Conservation (phyloP, 2,888 invertebrate species). For the Pseudoips prasinana region DNA sequence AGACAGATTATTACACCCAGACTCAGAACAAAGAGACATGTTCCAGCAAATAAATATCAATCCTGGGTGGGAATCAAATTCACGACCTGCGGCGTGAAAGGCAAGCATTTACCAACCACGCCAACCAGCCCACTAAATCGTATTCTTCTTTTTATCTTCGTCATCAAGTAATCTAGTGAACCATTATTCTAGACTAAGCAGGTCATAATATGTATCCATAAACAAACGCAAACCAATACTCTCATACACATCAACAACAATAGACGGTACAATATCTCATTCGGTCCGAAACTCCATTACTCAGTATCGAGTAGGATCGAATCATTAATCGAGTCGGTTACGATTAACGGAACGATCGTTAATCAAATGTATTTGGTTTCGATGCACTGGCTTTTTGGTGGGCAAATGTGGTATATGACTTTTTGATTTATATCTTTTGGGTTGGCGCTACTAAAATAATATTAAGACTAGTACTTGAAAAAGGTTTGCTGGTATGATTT, state of each 20-base stretch:
- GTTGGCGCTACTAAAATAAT: no score
- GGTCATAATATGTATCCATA: background rate
- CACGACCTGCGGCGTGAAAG: no score
- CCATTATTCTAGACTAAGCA: background rate
- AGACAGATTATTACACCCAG: no score
- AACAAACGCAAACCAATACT: slow-evolving; percentile 9
- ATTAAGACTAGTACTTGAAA: no score
- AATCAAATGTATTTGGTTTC: slow-evolving; percentile 33
- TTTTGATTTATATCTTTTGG: slow-evolving; percentile 2
- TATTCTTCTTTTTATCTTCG: no score
- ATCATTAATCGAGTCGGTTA: slow-evolving; percentile 30
- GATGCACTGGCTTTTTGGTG: slow-evolving; percentile 10
- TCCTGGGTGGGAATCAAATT: no score
- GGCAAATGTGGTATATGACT: slow-evolving; percentile 3
- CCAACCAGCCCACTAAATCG: no score
- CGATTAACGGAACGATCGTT: slow-evolving; percentile 29
- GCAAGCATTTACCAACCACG: no score
- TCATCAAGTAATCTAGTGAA: no score
- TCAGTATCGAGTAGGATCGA: slow-evolving; percentile 34
- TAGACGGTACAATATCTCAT: slow-evolving; percentile 29
- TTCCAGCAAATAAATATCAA: no score
- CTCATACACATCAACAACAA: slow-evolving; percentile 18
- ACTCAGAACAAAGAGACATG: no score
- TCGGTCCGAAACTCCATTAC: slow-evolving; percentile 30
- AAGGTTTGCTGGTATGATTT: no score